Evolutionary conservation across 2,797 vertebrate genomes (phyloP), one percentile per base, ranked within the genome.

Genomic region (Myiothlypis chrysogaster): DNA sequence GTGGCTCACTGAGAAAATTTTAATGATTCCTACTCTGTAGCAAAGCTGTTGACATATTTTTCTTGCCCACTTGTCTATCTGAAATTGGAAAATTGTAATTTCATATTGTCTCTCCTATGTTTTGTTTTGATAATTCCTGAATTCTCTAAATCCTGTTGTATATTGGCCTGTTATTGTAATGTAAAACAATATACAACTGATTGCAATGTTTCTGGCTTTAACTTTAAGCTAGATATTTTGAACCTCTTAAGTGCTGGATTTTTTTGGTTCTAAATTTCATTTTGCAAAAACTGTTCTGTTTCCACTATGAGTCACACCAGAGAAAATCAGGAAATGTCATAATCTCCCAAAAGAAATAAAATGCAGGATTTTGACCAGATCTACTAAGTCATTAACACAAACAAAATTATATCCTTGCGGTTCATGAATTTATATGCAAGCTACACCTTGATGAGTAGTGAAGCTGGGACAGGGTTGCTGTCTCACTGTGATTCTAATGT

Each of bases 311-410:
- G 41, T 90, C 72, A 90, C 43, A 78, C 8, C n/a, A 85, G 35
- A 89, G 22, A 30, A 89, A 94, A 91, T 85, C 39, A 87, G 60
- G 53, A 93, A 83, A 90, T n/a, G 7, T 44, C 76, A 90, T 44
- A 86, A 61, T 80, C n/a, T 91, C 57, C 25, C 2, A 1, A 85
- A 71, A 92, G n/a, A 85, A 91, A 87, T 5, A 8, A 83, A 91
- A 60, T 22, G 2, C 30, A 39, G 24, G 4, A 14, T 27, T 91
- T 85, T 18, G 4, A 65, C 53, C 35, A 73, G 52, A 27, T 49
- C 44, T 61, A 30, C 24, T 47, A 79, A 87, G 65, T 44, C 57
- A 64, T 3, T 61, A 41, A 60, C 41, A 50, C 1, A 68, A 71
- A 65, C 18, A n/a, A 32, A 92, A 92, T 13, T 49, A 71, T 35